Base-by-base conservation (phyloP, 2,888 invertebrate species). In the Stramonita haemastoma region DNA sequence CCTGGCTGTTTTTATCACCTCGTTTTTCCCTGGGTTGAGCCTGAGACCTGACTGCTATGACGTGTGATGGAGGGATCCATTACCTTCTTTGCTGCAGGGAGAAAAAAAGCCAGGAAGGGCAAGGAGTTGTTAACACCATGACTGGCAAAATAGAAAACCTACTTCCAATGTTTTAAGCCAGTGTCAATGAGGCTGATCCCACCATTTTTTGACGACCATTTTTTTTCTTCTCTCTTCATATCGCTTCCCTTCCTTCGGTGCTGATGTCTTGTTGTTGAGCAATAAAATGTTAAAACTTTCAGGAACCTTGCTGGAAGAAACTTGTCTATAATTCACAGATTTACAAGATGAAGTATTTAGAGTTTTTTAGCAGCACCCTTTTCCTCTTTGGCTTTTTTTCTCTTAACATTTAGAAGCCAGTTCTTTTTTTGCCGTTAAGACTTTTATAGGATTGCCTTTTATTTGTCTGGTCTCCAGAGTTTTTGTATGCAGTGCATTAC, bases 141-240 rank as follows among this genome's bases (percentile, higher is more conserved):
- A 26, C 26, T 56, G 84, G n/a, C n/a, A 56, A 34, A 56, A 46
- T 34, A 1, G 34, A 84, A 46, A 19, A 83, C 81, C 81, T 36
- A 83, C 81, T 83, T 83, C 19, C 81, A 46, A 17, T 56, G 84
- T 84, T 84, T n/a, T 57, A 56, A 84, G 84, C 56, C 84, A 84
- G 26, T 84, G n/a, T 84, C 57, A 15, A 46, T 36, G 81, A 36
- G 81, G 81, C 81, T 34, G 32, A 2, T 77, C 77, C 2, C 29
- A n/a, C n/a, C n/a, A n/a, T 15, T 79, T 29, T 79, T 17, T 73
- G 22, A 73, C 22, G 4, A n/a, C 32, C 11, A 6, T 32, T 34
- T 32, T 79, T 22, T 29, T 13, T 19, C 83, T 83, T 36, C 46
- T 15, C 22, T 46, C 22, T 73, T 26, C n/a, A 26, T 73, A n/a